These are phyloP conservation scores for Drosophila lini DNA, from an alignment of 1,140 invertebrate genomes.

Conservation along the genomic window DNA sequence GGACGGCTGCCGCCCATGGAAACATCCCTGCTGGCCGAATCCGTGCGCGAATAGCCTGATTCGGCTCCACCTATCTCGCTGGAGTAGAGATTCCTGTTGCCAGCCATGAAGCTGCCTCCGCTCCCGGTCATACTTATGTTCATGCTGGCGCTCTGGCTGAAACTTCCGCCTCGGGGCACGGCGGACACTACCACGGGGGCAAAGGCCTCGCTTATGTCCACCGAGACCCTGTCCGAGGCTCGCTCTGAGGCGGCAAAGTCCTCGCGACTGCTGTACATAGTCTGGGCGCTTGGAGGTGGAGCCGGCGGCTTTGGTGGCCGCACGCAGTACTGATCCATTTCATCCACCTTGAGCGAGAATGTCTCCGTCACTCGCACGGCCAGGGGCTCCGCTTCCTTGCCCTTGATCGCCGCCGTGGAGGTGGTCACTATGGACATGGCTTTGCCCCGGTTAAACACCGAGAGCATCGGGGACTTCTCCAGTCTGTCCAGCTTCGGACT, in stretches of 20 bases:
- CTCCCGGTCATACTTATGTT: constrained; percentile 22
- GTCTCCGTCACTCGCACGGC: constrained; percentile 77
- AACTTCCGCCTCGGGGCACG: constrained; percentile 47
- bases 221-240: constrained; percentile 34
- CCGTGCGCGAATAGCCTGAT: constrained; percentile 34
- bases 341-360: constrained; percentile 80
- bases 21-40: constrained; percentile 58
- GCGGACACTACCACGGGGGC: constrained; percentile 70
- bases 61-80: constrained; percentile 70
- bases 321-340: constrained; percentile 78
- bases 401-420: constrained; percentile 52
- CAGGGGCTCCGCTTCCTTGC: constrained; percentile 64
- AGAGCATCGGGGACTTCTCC: constrained; percentile 66
- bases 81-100: constrained; percentile 69
- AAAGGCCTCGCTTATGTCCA: constrained; percentile 70
- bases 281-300: constrained; percentile 55
- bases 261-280: constrained; percentile 76
- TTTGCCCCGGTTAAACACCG: constrained; percentile 60
- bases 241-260: constrained; percentile 69
- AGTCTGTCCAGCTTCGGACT: constrained; percentile 38
- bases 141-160: constrained; percentile 34
- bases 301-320: constrained; percentile 58
- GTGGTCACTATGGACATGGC: constrained; percentile 64
- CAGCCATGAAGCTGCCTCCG: constrained; percentile 67
- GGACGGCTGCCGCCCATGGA: constrained; percentile 68